Percentiles rank a stretch among this genome's conserved stretches.
Conservation (phyloP, 1,140 invertebrate genomes). For the Odontomachus brunneus region DNA sequence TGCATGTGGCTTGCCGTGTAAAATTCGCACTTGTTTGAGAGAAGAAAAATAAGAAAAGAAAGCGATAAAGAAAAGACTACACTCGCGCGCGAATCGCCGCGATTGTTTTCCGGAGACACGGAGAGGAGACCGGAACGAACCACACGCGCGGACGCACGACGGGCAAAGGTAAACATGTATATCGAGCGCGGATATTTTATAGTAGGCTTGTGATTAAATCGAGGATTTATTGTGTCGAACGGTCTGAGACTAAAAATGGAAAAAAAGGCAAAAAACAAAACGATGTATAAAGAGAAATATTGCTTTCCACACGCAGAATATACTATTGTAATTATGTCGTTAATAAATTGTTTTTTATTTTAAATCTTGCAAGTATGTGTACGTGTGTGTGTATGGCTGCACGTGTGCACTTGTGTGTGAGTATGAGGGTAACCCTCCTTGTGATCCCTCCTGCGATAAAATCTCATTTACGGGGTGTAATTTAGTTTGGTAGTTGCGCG, state of each 20-base stretch:
- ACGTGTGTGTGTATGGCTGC: too few species aligned
- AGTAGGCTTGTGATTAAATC: constrained; percentile 78
- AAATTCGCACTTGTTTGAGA: constrained; percentile 30
- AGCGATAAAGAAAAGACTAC: too few species aligned
- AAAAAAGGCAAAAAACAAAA: constrained; percentile 58
- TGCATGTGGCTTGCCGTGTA: constrained; percentile 19
- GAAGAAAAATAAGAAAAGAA: too few species aligned
- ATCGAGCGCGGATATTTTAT: constrained; percentile 76
- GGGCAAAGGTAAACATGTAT: constrained; percentile 58
- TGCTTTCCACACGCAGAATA: constrained; percentile 81
- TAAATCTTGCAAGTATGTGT: constrained; percentile 51
- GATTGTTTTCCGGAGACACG: neutral
- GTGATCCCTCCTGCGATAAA: neutral
- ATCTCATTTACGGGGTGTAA: constrained; percentile 5
- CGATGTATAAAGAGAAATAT: constrained; percentile 79
- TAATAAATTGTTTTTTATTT: constrained; percentile 85
- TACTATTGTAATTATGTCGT: constrained; percentile 84
- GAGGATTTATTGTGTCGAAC: constrained; percentile 76
- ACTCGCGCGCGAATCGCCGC: neutral
- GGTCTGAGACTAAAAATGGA: constrained; percentile 63
- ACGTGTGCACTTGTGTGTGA: too few species aligned
- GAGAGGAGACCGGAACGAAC: neutral
- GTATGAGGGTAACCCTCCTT: too few species aligned
- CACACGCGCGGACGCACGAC: constrained; percentile 44
- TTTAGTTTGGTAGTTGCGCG: constrained; percentile 15